Evolutionary conservation across 2,113 vertebrate genomes (phyloP).

Genomic region (Myrmophylax atrothorax): DNA sequence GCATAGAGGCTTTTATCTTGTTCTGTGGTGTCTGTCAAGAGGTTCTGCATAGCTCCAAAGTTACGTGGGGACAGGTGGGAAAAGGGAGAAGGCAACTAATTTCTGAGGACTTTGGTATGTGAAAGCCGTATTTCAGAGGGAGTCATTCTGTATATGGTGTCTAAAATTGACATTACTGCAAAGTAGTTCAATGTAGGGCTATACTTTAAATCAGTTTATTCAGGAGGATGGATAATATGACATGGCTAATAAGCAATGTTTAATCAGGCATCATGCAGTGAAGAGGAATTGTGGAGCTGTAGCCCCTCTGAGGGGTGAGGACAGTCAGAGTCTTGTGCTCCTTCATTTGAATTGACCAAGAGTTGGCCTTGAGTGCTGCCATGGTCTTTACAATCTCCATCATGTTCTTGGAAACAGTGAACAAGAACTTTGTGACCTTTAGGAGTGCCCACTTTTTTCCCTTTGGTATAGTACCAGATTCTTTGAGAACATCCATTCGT

Average conservation of each 20-base stretch:
- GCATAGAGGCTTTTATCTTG: rapidly evolving
- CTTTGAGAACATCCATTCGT: neutral
- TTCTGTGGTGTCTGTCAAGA: neutral
- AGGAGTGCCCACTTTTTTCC: neutral
- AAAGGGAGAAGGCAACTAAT: neutral
- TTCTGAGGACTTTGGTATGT: neutral
- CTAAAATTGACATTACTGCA: neutral
- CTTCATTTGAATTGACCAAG: neutral
- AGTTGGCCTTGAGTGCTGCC: neutral
- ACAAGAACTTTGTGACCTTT: neutral
- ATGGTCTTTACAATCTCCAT: neutral
- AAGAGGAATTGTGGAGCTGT: neutral
- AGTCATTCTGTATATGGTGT: neutral
- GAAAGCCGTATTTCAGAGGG: neutral
- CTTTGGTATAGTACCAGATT: neutral
- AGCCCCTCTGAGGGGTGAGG: neutral
- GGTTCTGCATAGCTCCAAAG: neutral
- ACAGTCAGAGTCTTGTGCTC: neutral
- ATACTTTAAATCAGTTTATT: neutral
- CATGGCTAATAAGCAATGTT: neutral
- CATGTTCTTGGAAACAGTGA: neutral
- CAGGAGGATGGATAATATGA: too few relatives aligned
- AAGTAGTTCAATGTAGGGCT: neutral
- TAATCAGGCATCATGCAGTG: rapidly evolving
- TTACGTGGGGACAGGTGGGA: neutral